Base-by-base conservation (phyloP, 2,888 invertebrate species). In the Eristalis arbustorum region DNA sequence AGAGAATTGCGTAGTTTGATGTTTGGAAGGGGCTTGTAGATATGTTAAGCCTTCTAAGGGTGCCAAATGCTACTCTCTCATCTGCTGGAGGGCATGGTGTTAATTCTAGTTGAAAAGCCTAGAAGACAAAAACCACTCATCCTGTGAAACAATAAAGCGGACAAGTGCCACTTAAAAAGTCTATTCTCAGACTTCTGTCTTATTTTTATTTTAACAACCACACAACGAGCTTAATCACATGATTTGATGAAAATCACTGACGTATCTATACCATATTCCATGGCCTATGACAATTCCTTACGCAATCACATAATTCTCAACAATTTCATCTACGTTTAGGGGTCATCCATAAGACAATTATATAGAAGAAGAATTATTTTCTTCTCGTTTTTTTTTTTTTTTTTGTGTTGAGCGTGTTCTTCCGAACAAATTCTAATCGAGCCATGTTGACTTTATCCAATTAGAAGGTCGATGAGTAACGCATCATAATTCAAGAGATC, bases 381-480 rank as follows among this genome's bases (percentile, higher is more conserved):
- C n/a, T n/a, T n/a, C n/a, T 72, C 40, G 23, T 40, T 71, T 59
- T 31, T 31, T 5, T 31, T 31, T 31, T 31, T 10, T 31, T 8
- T 31, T 25, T 25, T n/a, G n/a, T n/a, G n/a, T n/a, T n/a, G n/a
- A n/a, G n/a, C n/a, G 31, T 10, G 10, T 31, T 31, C 31, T 10
- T 31, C 31, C 31, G n/a, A 31, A 31, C 31, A 31, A 76, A 72
- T 73, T 34, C 73, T 73, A 74, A 81, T 85, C 57, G 57, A 85
- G 66, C 73, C 71, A 62, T 74, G 73, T 85, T 81, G 82, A 81
- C 85, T 81, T 74, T 83, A 83, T 83, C 83, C 83, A 87, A 87
- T 87, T 87, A 87, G 79, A 72, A 87, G 79, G 87, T 83, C 78
- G 71, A 87, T 83, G 83, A 87, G 87, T 83, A 87, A 87, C 87